phyloP scores from a whole-genome alignment of 2,113 vertebrate genomes.

The Hystrix brachyura region DNA sequence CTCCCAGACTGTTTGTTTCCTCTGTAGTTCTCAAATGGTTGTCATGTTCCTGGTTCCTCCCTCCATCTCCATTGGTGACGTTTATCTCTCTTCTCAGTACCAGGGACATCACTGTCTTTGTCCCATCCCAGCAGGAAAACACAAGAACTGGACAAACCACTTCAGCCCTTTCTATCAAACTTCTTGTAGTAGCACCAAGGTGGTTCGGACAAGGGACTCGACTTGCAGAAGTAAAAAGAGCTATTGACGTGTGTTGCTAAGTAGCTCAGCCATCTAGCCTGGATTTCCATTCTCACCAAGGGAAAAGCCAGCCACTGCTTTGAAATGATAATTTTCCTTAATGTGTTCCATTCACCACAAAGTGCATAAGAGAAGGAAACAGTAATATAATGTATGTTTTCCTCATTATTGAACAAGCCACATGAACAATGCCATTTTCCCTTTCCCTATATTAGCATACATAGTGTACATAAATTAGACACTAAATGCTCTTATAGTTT shows the following conservation, averaged over 20 bases:
- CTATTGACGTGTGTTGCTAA: not conserved
- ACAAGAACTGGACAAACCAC: not conserved
- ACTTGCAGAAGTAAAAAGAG: not conserved
- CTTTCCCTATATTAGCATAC: not conserved
- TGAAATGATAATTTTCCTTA: conserved; percentile 45
- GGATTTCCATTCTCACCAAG: not conserved
- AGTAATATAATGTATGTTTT: not conserved
- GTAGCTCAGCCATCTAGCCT: not conserved
- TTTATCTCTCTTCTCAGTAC: not conserved
- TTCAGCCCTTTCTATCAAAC: not conserved
- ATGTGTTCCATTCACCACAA: not conserved
- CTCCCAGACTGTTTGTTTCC: not conserved
- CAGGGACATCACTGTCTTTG: not conserved
- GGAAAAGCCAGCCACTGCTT: not conserved
- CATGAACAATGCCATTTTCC: not conserved
- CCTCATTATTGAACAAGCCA: not conserved
- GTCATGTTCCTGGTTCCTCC: no score
- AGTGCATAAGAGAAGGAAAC: not conserved
- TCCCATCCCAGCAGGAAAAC: not conserved
- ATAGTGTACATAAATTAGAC: conserved; percentile 18
- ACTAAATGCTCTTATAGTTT: conserved; percentile 18
- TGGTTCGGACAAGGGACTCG: not conserved
- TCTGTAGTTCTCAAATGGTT: not conserved
- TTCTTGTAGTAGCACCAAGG: not conserved
- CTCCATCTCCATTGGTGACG: not conserved